These are phyloP conservation scores for Zoanthus solanderi DNA, from an alignment of 92 coral and sea anemone genomes.

Conservation along the genomic window DNA sequence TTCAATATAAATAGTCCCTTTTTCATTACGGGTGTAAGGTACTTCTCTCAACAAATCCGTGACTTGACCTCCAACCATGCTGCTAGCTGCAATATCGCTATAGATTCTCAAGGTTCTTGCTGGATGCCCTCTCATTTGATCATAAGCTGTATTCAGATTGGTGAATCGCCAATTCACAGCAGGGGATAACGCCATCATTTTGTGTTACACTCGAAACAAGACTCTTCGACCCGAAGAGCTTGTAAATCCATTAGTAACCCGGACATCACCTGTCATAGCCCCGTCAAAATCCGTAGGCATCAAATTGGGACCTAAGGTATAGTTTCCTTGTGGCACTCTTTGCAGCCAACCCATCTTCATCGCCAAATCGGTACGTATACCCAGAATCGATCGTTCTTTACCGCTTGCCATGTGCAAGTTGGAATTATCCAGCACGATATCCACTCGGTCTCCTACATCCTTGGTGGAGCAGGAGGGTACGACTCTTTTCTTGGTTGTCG, in stretches of 20 bases:
- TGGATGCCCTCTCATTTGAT: neutral
- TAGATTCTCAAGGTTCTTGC: neutral
- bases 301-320: neutral
- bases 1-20: neutral
- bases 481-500: neutral
- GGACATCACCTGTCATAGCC: neutral
- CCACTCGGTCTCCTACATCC: neutral
- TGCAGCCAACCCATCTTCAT: neutral
- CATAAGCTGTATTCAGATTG: neutral
- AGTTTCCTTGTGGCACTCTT: too few species aligned
- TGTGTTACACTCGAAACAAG: neutral
- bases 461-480: neutral
- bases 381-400: neutral
- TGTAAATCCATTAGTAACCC: neutral
- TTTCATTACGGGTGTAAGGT: neutral
- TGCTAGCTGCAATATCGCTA: neutral
- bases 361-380: neutral
- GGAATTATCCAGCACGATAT: neutral
- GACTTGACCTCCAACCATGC: constrained; percentile 1
- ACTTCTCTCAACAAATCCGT: constrained; percentile 1
- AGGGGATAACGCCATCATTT: neutral
- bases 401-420: neutral
- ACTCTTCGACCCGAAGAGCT: neutral
- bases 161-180: neutral
- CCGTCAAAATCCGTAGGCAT: neutral